phyloP scores from a whole-genome alignment of 2,888 invertebrate genomes.

The Luperina testacea region DNA sequence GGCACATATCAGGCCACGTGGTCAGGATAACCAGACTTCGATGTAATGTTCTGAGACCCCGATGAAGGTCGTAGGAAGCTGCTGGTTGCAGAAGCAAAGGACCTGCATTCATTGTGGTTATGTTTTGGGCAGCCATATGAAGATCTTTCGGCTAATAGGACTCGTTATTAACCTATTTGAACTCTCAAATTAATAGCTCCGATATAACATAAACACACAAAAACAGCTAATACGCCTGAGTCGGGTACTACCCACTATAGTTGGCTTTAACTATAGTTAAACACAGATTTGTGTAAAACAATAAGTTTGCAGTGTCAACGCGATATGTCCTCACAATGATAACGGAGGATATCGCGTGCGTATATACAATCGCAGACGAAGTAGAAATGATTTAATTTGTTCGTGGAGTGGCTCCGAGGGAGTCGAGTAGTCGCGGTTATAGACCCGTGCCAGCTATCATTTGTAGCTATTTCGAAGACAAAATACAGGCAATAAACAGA shows the following conservation, averaged over 20 bases:
- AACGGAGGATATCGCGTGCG: conserved; percentile 80
- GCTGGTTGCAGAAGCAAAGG: background rate
- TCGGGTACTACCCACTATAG: background rate
- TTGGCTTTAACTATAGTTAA: background rate
- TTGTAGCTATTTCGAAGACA: conserved; percentile 63
- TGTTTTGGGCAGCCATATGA: background rate
- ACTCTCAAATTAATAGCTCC: background rate
- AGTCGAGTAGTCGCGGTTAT: conserved; percentile 67
- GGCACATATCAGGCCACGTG: background rate
- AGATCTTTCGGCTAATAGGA: background rate
- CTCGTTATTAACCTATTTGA: background rate
- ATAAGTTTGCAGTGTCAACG: conserved; percentile 39
- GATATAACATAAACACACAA: background rate
- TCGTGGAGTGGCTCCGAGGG: conserved; percentile 80
- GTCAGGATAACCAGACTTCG: background rate
- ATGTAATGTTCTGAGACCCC: background rate
- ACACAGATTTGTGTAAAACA: conserved; percentile 11
- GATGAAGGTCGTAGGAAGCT: background rate
- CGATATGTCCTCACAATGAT: conserved; percentile 73
- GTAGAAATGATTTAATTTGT: conserved; percentile 88
- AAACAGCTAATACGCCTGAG: background rate
- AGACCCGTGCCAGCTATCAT: conserved; percentile 64
- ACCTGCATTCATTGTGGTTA: background rate
- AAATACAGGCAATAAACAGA: conserved; percentile 50
- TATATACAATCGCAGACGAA: conserved; percentile 82